Evolutionary conservation across 2,888 invertebrate genomes (phyloP).

Genomic region (Limnephilus lunatus): DNA sequence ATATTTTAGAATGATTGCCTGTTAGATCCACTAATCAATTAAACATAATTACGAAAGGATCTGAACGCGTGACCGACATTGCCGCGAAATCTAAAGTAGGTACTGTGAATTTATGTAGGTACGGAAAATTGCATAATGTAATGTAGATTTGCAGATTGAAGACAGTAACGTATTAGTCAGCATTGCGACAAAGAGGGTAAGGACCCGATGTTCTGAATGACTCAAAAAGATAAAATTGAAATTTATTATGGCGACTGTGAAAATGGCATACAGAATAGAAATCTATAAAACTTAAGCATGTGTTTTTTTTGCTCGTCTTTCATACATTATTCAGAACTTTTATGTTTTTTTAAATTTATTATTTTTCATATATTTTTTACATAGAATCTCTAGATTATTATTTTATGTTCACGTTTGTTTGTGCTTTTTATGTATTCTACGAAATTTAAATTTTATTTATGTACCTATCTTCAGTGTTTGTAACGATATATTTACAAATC

Average conservation of each 20-base stretch:
- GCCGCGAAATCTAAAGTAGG: background rate
- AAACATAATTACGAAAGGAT: conserved; percentile 19
- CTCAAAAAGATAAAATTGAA: background rate
- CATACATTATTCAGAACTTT: too few species aligned
- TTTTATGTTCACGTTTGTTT: too few species aligned
- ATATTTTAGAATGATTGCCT: conserved; percentile 13
- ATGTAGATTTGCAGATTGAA: background rate
- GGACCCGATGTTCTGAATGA: background rate
- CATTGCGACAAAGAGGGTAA: background rate
- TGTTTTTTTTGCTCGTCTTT: too few species aligned
- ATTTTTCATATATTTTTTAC: too few species aligned
- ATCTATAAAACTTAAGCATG: too few species aligned
- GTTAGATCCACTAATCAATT: conserved; percentile 19
- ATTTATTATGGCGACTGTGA: background rate
- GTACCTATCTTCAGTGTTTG: too few species aligned
- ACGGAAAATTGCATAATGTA: background rate
- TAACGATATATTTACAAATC: too few species aligned
- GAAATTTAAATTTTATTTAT: too few species aligned
- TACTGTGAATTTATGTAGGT: background rate
- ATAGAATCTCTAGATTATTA: too few species aligned
- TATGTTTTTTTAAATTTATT: too few species aligned
- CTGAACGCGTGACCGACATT: conserved; percentile 7
- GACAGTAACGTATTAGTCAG: background rate
- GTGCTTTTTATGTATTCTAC: too few species aligned
- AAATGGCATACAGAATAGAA: background rate